phyloP scores from a whole-genome alignment of 2,797 vertebrate species.

The Tarsius wallacei region DNA sequence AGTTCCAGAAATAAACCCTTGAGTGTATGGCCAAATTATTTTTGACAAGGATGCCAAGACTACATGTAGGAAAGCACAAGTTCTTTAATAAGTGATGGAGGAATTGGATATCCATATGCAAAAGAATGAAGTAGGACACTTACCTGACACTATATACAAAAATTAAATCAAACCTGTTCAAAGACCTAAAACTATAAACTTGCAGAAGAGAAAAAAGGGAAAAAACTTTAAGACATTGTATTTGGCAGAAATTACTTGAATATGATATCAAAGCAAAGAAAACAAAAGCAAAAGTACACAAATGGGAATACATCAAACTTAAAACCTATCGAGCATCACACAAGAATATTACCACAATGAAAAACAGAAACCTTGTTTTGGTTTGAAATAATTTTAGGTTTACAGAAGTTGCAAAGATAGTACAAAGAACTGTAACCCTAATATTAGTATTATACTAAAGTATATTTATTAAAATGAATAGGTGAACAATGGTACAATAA shows the following conservation, averaged over 20 bases:
- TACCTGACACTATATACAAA: neutral
- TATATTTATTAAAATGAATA: conserved; percentile 34
- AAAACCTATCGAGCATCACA: neutral
- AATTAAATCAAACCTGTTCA: neutral
- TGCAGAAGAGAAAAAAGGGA: neutral
- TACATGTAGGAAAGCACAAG: neutral
- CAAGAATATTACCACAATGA: neutral
- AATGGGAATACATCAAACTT: neutral
- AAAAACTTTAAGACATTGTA: neutral
- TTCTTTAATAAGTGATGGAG: neutral
- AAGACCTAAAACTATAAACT: neutral
- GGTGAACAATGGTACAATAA: neutral
- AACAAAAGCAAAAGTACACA: neutral
- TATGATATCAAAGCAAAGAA: neutral
- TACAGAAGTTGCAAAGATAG: neutral
- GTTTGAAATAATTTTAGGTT: neutral
- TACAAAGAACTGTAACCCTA: neutral
- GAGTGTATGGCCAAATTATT: neutral
- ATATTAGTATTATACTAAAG: neutral
- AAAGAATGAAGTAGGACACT: neutral
- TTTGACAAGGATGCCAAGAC: neutral
- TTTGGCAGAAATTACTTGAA: neutral
- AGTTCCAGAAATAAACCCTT: neutral
- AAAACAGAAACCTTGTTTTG: neutral
- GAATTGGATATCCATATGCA: neutral